Percentiles rank a stretch among this genome's conserved stretches.
Conservation (phyloP, 2,113 vertebrate species). For the Cyanistes caeruleus region DNA sequence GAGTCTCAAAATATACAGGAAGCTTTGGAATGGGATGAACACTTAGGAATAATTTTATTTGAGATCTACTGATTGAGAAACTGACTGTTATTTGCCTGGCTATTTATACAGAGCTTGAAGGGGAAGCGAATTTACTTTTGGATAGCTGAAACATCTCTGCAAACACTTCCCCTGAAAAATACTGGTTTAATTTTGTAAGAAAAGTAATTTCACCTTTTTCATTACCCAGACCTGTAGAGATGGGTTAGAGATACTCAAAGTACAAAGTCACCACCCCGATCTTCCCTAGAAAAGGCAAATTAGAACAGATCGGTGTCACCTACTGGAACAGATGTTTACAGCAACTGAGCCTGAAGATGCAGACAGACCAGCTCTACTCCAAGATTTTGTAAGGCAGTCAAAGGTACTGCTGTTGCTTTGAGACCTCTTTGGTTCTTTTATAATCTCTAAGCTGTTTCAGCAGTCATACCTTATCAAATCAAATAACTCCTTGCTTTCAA, state of each 20-base stretch:
- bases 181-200: background rate
- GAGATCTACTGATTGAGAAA: constrained; percentile 29
- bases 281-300: background rate
- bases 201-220: background rate
- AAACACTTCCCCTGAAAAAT: background rate
- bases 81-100: background rate
- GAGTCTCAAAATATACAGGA: background rate
- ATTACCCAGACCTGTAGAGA: background rate
- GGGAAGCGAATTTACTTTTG: background rate
- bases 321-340: background rate
- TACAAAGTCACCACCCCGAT: background rate
- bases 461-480: background rate
- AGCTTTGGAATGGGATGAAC: background rate
- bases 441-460: background rate
- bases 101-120: background rate
- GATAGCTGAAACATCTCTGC: background rate
- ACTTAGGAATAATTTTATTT: background rate
- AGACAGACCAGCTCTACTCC: background rate
- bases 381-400: background rate
- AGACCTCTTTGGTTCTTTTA: background rate
- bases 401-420: background rate
- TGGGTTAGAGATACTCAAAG: background rate
- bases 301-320: background rate
- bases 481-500: background rate
- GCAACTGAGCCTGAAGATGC: background rate